These are phyloP conservation scores for Stomatorhinus walkeri DNA, from an alignment of 2,797 vertebrate species.

Conservation along the genomic window DNA sequence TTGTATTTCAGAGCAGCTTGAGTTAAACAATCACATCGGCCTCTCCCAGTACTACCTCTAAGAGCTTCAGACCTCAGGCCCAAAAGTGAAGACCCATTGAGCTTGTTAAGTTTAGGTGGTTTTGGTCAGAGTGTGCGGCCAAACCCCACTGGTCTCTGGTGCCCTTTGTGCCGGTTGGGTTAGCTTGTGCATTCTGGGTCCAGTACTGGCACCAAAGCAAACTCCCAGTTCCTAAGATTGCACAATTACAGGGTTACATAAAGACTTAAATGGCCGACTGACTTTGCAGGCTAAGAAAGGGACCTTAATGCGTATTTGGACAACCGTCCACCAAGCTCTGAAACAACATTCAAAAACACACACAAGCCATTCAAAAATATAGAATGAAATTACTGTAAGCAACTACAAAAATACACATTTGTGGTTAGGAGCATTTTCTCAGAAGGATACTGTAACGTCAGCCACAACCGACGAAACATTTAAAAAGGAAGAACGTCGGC, in stretches of 20 bases:
- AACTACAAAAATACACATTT: slow-evolving; percentile 6
- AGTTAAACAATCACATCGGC: neutral
- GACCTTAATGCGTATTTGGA: neutral
- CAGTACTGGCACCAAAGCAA: neutral
- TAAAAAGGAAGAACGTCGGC: neutral
- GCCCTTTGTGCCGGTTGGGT: neutral
- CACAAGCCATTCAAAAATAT: neutral
- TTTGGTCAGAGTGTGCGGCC: neutral
- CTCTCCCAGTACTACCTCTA: neutral
- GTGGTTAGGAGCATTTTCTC: neutral
- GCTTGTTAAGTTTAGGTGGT: neutral
- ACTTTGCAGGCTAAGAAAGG: slow-evolving; percentile 2
- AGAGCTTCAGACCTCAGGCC: neutral
- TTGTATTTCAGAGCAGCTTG: neutral
- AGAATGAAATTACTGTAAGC: slow-evolving; percentile 15
- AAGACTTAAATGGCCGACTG: neutral
- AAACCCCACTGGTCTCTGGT: neutral
- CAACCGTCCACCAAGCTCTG: neutral
- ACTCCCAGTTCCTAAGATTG: neutral
- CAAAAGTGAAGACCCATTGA: neutral
- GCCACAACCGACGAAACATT: neutral
- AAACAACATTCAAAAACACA: neutral
- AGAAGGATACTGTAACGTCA: neutral
- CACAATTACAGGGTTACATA: slow-evolving; percentile 13
- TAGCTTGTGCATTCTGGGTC: neutral